A percentile compares a stretch with the other conserved stretches of the same genome.
These are phyloP conservation scores for Halesus radiatus DNA, from an alignment of 1,140 invertebrate genomes.

Conservation along the genomic window DNA sequence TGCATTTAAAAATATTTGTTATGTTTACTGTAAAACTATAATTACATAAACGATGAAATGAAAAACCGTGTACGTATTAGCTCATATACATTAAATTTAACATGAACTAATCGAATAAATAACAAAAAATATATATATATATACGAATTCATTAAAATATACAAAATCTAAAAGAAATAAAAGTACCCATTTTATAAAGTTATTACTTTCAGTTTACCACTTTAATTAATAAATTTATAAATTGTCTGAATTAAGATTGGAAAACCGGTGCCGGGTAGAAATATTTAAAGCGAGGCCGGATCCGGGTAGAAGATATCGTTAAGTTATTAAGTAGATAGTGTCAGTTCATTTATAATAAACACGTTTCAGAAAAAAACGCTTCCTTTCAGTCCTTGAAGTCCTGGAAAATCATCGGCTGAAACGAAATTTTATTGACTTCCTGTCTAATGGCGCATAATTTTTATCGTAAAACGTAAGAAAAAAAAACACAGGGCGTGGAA, in stretches of 20 bases:
- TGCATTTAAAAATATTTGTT: too few species aligned
- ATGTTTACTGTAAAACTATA: too few species aligned
- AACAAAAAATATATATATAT: too few species aligned
- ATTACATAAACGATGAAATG: too few species aligned
- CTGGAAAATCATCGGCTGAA: neutral
- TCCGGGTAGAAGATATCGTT: constrained; percentile 19
- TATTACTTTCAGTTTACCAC: too few species aligned
- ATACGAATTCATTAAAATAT: too few species aligned
- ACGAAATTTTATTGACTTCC: neutral
- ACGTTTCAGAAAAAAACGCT: constrained; percentile 20
- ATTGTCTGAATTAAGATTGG: neutral
- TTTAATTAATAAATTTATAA: too few species aligned
- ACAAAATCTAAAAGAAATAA: too few species aligned
- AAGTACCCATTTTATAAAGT: too few species aligned
- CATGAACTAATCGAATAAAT: too few species aligned
- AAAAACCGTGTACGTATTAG: too few species aligned
- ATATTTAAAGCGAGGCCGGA: constrained; percentile 21
- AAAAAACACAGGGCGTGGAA: neutral
- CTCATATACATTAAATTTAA: too few species aligned
- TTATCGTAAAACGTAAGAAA: neutral
- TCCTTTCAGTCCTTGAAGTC: neutral
- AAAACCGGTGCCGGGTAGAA: neutral
- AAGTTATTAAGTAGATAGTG: constrained; percentile 30
- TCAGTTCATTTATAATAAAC: constrained; percentile 42
- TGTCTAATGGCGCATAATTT: neutral